phyloP scores from a whole-genome alignment of 2,113 vertebrate genomes.

The Ceyx margarethae region DNA sequence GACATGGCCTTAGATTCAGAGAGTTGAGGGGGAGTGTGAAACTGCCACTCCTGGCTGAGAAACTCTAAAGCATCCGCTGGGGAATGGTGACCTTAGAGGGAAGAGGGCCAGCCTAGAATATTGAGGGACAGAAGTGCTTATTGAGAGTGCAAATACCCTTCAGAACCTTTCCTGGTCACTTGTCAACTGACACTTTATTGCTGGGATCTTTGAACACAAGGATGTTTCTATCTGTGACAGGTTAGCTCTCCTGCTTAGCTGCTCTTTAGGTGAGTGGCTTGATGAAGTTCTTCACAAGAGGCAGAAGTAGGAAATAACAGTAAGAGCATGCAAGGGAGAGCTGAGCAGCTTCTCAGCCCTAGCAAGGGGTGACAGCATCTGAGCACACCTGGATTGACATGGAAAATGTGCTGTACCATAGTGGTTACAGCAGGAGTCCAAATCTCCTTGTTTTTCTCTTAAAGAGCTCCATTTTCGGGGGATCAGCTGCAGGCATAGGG shows the following conservation, averaged over 20 bases:
- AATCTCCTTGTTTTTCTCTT: background rate
- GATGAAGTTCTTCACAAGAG: background rate
- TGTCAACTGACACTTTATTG: background rate
- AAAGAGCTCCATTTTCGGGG: background rate
- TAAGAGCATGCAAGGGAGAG: background rate
- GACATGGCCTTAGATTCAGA: background rate
- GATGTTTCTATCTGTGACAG: background rate
- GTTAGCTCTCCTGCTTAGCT: background rate
- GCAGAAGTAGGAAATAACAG: background rate
- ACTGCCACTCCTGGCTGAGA: background rate
- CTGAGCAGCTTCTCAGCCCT: background rate
- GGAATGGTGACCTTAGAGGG: background rate
- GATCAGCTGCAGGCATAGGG: background rate
- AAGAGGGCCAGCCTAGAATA: background rate
- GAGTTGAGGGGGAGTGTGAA: background rate
- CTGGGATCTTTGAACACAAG: background rate
- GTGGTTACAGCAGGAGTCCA: background rate
- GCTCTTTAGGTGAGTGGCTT: background rate
- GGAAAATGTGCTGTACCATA: background rate
- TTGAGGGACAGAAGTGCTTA: background rate
- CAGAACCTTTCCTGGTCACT: background rate
- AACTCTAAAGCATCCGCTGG: background rate
- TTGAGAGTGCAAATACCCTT: background rate
- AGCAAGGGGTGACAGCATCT: background rate
- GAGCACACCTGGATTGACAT: background rate